Evolutionary conservation across 2,113 vertebrate genomes (phyloP), one percentile per base, ranked within the genome.

Genomic region (Eulemur rufifrons): DNA sequence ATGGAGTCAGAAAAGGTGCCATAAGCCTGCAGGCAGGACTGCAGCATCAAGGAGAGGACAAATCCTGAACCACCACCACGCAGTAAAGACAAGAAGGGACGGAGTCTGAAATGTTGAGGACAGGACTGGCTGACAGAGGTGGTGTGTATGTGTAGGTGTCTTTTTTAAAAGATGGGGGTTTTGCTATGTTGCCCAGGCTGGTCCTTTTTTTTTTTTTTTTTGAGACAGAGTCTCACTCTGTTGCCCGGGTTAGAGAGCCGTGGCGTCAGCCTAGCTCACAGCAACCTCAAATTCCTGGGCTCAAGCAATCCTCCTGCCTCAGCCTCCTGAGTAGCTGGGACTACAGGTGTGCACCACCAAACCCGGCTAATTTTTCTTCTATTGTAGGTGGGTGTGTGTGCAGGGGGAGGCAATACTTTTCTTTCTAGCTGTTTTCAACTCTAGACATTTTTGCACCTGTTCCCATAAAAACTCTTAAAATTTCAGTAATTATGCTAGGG

Each of bases 391-490:
- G 45, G 4, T 3, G n/a, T 8, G 12, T 12, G 23, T 13, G 34
- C 1, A 5, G 29, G n/a, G 45, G 37, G 39, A 64, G 59, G 32
- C 18, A 13, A 42, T 25, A 3, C 18, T 64, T 71, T 83, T 80
- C 87, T 80, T 45, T 45, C 34, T 1, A 74, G 20, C 74, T 66
- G 37, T 42, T 80, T 92, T 73, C 81, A 85, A 23, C 25, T 92
- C 90, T 61, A 34, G 15, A 85, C 76, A 84, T 47, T 29, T 76
- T 8, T 39, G 37, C 23, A 76, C 21, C 54, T 61, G 39, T 64
- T 92, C 45, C 56, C 61, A 84, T 64, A 59, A 66, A 52, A 96
- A 42, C 52, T 80, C 85, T 81, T 52, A 25, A 29, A 89, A 56
- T 84, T 56, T 17, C 6, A 17, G 20, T 7, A 74, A 71, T 64